A percentile compares a stretch with the other conserved stretches of the same genome.
These are phyloP conservation scores for Conger conger DNA, from an alignment of 2,113 vertebrate species.

Conservation along the genomic window DNA sequence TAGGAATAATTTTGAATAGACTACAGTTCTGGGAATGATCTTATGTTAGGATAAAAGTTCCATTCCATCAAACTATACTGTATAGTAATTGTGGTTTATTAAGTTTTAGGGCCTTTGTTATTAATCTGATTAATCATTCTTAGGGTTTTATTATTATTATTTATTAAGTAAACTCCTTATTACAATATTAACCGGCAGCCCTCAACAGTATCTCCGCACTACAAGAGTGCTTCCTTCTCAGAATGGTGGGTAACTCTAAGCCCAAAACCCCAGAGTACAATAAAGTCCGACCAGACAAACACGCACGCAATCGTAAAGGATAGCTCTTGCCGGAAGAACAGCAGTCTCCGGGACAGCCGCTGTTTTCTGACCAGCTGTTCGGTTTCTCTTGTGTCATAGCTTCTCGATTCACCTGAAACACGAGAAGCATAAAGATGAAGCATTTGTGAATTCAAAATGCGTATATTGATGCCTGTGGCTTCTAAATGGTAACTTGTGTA, in stretches of 20 bases:
- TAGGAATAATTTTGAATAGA: neutral
- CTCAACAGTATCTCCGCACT: neutral
- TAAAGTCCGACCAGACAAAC: neutral
- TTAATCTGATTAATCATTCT: neutral
- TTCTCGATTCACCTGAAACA: neutral
- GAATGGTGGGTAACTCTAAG: neutral
- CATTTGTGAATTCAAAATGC: neutral
- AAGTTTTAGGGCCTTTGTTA: neutral
- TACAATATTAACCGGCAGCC: too few species aligned
- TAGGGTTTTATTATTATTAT: neutral
- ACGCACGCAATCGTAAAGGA: neutral
- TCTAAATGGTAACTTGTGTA: neutral
- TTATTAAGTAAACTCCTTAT: neutral
- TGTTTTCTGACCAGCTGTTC: neutral
- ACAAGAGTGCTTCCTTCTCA: neutral
- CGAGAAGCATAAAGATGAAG: neutral
- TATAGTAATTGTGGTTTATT: neutral
- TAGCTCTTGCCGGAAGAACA: neutral
- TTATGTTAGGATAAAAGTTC: neutral
- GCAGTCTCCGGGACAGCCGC: neutral
- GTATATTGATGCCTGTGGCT: constrained; percentile 3
- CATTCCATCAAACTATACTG: neutral
- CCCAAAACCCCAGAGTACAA: neutral
- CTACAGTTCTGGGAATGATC: too few species aligned
- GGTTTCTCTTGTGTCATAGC: neutral